Percentiles rank a stretch among this genome's conserved stretches.
phyloP scores from a whole-genome alignment of 2,113 vertebrate species.

The Colaptes auratus region DNA sequence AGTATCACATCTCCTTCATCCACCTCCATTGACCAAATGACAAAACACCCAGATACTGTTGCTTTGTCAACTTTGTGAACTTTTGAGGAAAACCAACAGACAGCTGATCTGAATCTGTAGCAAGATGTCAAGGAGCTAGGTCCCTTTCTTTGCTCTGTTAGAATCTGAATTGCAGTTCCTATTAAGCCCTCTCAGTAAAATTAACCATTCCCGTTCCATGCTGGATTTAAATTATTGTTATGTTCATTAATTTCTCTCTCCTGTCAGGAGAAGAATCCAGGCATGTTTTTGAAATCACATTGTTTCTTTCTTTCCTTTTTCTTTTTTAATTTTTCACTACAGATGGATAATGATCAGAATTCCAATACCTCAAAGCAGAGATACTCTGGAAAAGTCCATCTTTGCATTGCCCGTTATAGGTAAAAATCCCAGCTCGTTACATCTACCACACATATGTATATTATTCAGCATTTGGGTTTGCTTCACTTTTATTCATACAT shows the following conservation, averaged over 20 bases:
- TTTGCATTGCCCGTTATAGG: conserved; percentile 97
- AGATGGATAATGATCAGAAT: conserved; percentile 95
- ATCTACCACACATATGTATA: rapidly evolving
- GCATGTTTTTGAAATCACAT: rapidly evolving
- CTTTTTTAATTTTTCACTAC: not conserved
- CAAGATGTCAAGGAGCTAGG: not conserved
- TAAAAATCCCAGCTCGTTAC: conserved; percentile 1
- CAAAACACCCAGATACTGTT: not conserved
- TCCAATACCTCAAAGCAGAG: conserved; percentile 88
- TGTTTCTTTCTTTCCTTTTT: not conserved
- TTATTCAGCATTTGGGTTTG: rapidly evolving
- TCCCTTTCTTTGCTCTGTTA: not conserved
- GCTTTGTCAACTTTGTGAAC: not conserved
- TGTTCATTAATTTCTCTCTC: not conserved
- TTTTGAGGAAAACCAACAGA: not conserved
- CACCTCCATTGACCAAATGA: not conserved
- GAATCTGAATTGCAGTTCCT: not conserved
- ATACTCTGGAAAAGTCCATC: conserved; percentile 92
- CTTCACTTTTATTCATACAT: not conserved
- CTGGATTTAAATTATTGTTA: not conserved
- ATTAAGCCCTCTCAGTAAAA: not conserved
- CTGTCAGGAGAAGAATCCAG: not conserved
- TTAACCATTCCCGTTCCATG: not conserved
- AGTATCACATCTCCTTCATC: not conserved
- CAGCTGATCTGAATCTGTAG: not conserved